Evolutionary conservation across 2,888 invertebrate species (phyloP).

Genomic region (Limnephilus rhombicus): DNA sequence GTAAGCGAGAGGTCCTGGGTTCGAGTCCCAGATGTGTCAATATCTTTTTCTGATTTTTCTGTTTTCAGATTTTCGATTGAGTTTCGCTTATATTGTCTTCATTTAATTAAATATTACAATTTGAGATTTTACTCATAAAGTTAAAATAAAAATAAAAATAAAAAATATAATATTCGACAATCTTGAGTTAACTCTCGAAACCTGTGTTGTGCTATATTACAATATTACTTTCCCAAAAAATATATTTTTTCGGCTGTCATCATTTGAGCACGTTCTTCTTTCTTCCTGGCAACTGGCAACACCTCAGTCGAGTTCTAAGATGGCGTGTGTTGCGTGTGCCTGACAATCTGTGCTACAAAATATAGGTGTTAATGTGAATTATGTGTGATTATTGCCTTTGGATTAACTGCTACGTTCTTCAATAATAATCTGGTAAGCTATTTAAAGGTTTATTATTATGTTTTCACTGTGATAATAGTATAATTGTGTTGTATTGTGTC

Average conservation of each 20-base stretch:
- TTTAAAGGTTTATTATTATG: neutral
- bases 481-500: slow-evolving; percentile 17
- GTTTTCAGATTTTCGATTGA: too few relatives aligned
- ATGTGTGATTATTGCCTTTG: slow-evolving; percentile 56
- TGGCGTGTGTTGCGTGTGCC: slow-evolving; percentile 60
- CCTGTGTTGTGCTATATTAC: too few relatives aligned
- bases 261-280: neutral
- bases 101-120: too few relatives aligned
- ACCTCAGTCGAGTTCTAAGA: slow-evolving; percentile 54
- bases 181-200: neutral
- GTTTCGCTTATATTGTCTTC: too few relatives aligned
- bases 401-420: slow-evolving; percentile 26
- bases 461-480: slow-evolving; percentile 23
- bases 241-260: neutral
- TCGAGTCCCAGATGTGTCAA: too few relatives aligned
- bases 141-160: too few relatives aligned
- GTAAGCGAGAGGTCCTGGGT: too few relatives aligned
- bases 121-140: too few relatives aligned
- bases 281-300: slow-evolving; percentile 26
- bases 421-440: neutral
- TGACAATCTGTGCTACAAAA: slow-evolving; percentile 49
- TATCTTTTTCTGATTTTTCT: too few relatives aligned
- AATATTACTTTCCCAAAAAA: neutral
- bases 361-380: slow-evolving; percentile 55
- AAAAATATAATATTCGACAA: neutral